Percentiles rank a stretch among this genome's conserved stretches.
These are phyloP conservation scores for Falco columbarius DNA, from an alignment of 2,797 vertebrate genomes.

Conservation along the genomic window DNA sequence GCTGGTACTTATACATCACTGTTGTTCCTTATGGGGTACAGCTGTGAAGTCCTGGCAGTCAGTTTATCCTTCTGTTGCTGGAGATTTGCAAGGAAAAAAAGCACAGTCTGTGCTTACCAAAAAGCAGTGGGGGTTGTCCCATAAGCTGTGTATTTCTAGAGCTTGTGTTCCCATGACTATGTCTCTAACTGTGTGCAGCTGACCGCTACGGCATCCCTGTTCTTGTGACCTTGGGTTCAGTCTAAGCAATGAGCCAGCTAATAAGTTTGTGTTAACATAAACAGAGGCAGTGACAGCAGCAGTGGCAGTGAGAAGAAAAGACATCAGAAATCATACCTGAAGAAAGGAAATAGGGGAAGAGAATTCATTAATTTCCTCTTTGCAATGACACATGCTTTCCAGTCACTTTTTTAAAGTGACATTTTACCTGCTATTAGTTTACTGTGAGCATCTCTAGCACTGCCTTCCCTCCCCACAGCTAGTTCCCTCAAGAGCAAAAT, in stretches of 20 bases:
- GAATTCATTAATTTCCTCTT: conserved; percentile 47
- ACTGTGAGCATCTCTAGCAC: neutral
- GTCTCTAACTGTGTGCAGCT: neutral
- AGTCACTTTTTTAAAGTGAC: conserved; percentile 53
- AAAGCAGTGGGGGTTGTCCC: neutral
- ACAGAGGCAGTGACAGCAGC: neutral
- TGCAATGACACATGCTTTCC: conserved; percentile 26
- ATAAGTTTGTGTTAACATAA: conserved; percentile 22
- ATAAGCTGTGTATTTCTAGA: neutral
- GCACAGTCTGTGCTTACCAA: neutral
- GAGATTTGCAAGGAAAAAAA: neutral
- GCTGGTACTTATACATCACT: neutral
- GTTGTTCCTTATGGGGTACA: neutral
- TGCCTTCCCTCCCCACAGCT: neutral
- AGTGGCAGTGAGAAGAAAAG: conserved; percentile 16
- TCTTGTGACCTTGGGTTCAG: neutral
- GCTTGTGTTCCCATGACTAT: neutral
- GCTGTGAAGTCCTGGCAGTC: neutral
- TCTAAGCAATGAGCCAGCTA: conserved; percentile 23
- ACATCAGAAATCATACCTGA: conserved; percentile 49
- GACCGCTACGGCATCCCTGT: neutral
- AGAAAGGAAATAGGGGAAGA: neutral
- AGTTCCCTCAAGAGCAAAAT: conserved; percentile 67
- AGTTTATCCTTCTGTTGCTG: neutral
- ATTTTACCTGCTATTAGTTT: conserved; percentile 67